These are phyloP conservation scores for Arvicanthis niloticus DNA, from an alignment of 2,113 vertebrate genomes.

Conservation along the genomic window DNA sequence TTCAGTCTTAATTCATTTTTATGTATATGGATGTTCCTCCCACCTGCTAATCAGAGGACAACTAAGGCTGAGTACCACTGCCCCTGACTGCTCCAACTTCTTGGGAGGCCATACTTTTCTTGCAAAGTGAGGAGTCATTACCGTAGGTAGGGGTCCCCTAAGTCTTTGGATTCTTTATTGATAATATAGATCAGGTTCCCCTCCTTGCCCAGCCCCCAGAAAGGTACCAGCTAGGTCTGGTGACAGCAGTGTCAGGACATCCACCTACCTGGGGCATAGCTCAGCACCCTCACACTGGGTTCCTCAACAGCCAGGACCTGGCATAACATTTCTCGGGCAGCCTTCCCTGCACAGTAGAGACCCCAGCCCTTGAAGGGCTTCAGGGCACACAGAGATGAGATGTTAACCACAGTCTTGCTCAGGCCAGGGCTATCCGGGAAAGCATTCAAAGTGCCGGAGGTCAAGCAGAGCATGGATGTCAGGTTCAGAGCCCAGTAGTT, in stretches of 20 bases:
- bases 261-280: slow-evolving; percentile 92
- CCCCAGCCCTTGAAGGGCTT: slow-evolving; percentile 92
- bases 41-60: not conserved
- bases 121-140: not conserved
- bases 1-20: not conserved
- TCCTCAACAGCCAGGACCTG: slow-evolving; percentile 92
- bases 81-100: not conserved
- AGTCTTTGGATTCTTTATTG: not conserved
- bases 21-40: not conserved
- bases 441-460: slow-evolving; percentile 85
- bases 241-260: not conserved
- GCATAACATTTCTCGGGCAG: slow-evolving; percentile 94
- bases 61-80: not conserved
- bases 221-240: not conserved
- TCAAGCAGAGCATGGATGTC: slow-evolving; percentile 91
- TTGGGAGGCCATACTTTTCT: not conserved
- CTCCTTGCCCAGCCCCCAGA: not conserved
- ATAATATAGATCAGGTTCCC: not conserved
- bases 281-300: slow-evolving; percentile 91
- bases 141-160: not conserved
- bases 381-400: slow-evolving; percentile 91
- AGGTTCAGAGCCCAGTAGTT: slow-evolving; percentile 92
- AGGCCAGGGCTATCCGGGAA: slow-evolving; percentile 83
- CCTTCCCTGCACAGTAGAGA: slow-evolving; percentile 93
- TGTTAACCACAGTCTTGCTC: slow-evolving; percentile 90